Conservation (phyloP, 2,797 vertebrate species). For the Sebastiscus tertius region DNA sequence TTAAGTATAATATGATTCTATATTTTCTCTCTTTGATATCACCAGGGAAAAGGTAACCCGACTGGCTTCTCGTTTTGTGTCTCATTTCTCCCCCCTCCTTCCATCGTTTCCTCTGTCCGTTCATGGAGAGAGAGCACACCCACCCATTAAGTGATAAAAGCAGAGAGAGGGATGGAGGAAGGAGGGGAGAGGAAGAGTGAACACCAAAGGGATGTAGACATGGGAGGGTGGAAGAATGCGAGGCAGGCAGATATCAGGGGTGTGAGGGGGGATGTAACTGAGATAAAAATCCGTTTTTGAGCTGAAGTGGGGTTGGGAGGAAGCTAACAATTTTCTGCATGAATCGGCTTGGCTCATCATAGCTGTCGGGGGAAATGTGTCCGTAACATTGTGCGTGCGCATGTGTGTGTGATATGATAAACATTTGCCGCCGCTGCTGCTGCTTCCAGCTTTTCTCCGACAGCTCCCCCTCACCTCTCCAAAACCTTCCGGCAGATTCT, state of each 20-base stretch:
- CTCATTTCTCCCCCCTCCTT: background rate
- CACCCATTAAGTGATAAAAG: slow-evolving; percentile 6
- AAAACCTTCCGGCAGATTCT: slow-evolving; percentile 6
- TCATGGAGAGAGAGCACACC: background rate
- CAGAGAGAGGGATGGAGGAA: background rate
- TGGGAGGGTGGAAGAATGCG: slow-evolving; percentile 2
- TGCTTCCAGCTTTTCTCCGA: slow-evolving; percentile 12
- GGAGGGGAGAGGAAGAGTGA: background rate
- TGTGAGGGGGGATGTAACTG: slow-evolving; percentile 30
- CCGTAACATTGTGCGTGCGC: slow-evolving; percentile 35
- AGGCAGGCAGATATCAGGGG: slow-evolving; percentile 17
- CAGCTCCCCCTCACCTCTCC: background rate
- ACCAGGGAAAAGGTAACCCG: background rate
- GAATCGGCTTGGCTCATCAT: slow-evolving; percentile 57
- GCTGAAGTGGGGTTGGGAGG: slow-evolving; percentile 43
- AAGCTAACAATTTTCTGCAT: slow-evolving; percentile 72
- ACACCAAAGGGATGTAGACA: slow-evolving; percentile 16
- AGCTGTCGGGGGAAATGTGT: slow-evolving; percentile 50
- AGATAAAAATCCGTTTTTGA: slow-evolving; percentile 59
- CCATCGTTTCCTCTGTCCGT: background rate
- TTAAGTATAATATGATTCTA: background rate
- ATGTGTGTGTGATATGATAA: slow-evolving; percentile 60
- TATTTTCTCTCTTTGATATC: background rate
- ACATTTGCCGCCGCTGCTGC: slow-evolving; percentile 24
- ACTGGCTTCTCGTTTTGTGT: background rate